Conservation (phyloP, 2,113 vertebrate species). For the Heterotis niloticus region DNA sequence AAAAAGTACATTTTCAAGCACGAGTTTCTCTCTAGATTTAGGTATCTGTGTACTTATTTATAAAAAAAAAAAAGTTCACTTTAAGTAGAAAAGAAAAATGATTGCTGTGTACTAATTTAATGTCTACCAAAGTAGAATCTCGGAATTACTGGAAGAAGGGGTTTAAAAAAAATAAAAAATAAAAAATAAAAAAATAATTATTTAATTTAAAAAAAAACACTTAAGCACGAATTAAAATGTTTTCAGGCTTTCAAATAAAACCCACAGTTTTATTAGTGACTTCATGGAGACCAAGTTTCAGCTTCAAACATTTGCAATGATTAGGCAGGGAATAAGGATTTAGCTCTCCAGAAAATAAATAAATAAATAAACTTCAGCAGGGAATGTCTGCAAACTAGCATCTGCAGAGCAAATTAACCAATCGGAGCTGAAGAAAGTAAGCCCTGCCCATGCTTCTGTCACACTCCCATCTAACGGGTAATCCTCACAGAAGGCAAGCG, state of each 20-base stretch:
- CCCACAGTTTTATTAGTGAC: not conserved
- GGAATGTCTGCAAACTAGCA: not conserved
- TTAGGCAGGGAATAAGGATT: not conserved
- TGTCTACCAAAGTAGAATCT: too few relatives aligned
- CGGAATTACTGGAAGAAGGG: not conserved
- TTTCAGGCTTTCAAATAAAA: not conserved
- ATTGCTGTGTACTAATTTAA: too few relatives aligned
- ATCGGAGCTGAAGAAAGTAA: not conserved
- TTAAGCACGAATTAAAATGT: not conserved
- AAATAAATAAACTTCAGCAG: not conserved
- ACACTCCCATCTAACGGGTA: not conserved
- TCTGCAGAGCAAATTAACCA: not conserved
- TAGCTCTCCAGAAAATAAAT: not conserved
- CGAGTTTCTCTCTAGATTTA: too few relatives aligned
- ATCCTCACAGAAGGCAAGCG: not conserved
- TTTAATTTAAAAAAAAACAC: not conserved
- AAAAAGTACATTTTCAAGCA: too few relatives aligned
- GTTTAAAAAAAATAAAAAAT: not conserved
- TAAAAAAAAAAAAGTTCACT: too few relatives aligned
- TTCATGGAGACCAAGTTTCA: not conserved
- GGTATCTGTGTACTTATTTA: too few relatives aligned
- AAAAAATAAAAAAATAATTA: not conserved
- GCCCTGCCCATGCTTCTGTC: not conserved
- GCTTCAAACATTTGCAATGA: not conserved
- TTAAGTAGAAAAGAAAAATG: too few relatives aligned